Conservation (phyloP, 2,888 invertebrate species). For the Agonum fuliginosum region DNA sequence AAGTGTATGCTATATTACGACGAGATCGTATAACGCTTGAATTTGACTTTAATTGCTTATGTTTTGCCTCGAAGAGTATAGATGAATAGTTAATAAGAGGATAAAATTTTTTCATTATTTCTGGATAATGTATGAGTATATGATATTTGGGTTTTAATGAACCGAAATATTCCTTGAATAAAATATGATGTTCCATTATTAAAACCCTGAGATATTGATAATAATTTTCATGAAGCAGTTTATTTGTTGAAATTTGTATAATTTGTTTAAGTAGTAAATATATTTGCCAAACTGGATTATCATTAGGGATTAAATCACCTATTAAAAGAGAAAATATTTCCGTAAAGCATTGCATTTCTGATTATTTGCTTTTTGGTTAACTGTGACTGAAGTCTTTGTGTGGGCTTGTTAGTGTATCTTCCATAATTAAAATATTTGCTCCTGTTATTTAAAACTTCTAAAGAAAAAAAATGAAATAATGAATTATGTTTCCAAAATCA, state of each 20-base stretch:
- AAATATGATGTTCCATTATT: conserved; percentile 1
- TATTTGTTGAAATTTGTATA: conserved; percentile 1
- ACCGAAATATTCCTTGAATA: conserved; percentile 2
- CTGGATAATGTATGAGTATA: not conserved
- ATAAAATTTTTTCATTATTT: too few species aligned
- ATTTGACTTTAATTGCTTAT: conserved; percentile 1
- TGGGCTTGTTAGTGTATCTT: too few species aligned
- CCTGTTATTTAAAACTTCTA: conserved; percentile 7
- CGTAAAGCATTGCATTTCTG: not conserved
- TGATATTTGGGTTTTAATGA: conserved; percentile 1
- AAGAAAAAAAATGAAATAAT: conserved; percentile 3
- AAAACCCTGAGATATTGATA: not conserved
- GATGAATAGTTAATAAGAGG: not conserved
- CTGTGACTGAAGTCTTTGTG: conserved; percentile 3
- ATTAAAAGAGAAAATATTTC: not conserved
- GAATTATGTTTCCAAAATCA: not conserved
- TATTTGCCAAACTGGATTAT: too few species aligned
- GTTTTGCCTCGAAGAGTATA: not conserved
- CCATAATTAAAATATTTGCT: too few species aligned
- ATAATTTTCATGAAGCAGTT: not conserved
- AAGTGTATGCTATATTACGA: not conserved
- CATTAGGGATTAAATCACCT: not conserved
- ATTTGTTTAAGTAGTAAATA: conserved; percentile 4
- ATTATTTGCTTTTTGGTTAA: not conserved
- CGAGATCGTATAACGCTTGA: conserved; percentile 3